Evolutionary conservation across 2,797 vertebrate species (phyloP).

Genomic region (Tachyglossus aculeatus): DNA sequence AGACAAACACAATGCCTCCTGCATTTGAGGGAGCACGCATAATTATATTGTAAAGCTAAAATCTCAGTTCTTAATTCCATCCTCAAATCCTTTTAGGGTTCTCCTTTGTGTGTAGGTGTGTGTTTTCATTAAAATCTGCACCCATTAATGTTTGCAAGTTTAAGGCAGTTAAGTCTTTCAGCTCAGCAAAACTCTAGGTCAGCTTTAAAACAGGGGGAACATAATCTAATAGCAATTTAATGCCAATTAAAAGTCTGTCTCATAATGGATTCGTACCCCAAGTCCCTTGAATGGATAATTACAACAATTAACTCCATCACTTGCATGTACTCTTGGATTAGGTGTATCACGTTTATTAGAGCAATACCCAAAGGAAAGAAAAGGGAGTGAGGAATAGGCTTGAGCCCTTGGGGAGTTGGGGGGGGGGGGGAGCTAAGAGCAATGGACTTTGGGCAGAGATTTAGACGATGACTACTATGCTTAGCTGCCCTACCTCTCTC

Average conservation of each 20-base stretch:
- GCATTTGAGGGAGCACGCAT: too few relatives aligned
- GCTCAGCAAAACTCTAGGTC: slow-evolving; percentile 31
- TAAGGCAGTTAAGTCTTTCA: slow-evolving; percentile 30
- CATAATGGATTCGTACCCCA: slow-evolving; percentile 51
- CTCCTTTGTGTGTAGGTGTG: neutral
- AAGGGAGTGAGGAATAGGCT: too few relatives aligned
- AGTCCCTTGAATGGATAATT: slow-evolving; percentile 56
- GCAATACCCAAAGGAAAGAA: neutral
- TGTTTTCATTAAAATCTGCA: neutral
- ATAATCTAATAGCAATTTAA: slow-evolving; percentile 58
- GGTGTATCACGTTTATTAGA: slow-evolving; percentile 22
- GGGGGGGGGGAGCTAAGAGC: too few relatives aligned
- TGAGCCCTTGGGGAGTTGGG: too few relatives aligned
- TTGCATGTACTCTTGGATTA: slow-evolving; percentile 26
- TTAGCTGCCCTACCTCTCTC: slow-evolving; percentile 11
- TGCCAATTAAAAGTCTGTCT: slow-evolving; percentile 59
- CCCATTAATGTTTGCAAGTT: neutral
- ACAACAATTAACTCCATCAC: slow-evolving; percentile 61
- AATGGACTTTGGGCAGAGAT: too few relatives aligned
- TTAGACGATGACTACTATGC: too few relatives aligned
- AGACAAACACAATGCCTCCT: too few relatives aligned
- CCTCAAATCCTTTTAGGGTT: neutral
- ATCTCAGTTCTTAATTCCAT: neutral
- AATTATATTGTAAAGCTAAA: too few relatives aligned
- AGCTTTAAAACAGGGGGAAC: slow-evolving; percentile 29